phyloP scores from a whole-genome alignment of 2,113 vertebrate genomes.

The Ciconia boyciana region DNA sequence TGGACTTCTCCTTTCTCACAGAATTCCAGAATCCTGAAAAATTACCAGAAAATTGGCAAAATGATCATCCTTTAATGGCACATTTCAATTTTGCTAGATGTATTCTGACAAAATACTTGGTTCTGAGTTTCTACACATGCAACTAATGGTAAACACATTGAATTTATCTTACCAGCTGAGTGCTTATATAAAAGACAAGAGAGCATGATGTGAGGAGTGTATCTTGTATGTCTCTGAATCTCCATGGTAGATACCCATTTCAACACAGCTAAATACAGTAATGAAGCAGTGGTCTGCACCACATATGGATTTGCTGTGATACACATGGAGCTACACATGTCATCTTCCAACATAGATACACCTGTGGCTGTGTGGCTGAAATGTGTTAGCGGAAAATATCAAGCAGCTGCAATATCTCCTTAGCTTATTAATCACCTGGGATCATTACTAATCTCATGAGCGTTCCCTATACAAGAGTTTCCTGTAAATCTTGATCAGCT shows the following conservation, averaged over 20 bases:
- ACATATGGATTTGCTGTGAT: background rate
- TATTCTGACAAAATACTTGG: background rate
- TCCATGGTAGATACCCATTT: background rate
- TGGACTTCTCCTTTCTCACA: background rate
- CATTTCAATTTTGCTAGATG: background rate
- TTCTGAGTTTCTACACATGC: background rate
- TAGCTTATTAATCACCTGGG: background rate
- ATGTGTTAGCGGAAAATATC: background rate
- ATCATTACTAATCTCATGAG: background rate
- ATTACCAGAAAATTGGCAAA: background rate
- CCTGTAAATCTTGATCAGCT: background rate
- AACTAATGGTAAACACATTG: background rate
- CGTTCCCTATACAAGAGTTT: background rate
- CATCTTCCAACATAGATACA: background rate
- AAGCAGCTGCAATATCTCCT: background rate
- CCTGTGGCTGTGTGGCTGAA: background rate
- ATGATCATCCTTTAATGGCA: background rate
- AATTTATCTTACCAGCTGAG: background rate
- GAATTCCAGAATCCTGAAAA: background rate
- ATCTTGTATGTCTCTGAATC: background rate
- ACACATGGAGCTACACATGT: background rate
- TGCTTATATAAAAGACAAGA: background rate
- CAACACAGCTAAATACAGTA: background rate
- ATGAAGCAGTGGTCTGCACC: background rate
- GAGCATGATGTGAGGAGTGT: background rate